These are phyloP conservation scores for Coreius guichenoti DNA, from an alignment of 2,797 vertebrate species.

Conservation along the genomic window DNA sequence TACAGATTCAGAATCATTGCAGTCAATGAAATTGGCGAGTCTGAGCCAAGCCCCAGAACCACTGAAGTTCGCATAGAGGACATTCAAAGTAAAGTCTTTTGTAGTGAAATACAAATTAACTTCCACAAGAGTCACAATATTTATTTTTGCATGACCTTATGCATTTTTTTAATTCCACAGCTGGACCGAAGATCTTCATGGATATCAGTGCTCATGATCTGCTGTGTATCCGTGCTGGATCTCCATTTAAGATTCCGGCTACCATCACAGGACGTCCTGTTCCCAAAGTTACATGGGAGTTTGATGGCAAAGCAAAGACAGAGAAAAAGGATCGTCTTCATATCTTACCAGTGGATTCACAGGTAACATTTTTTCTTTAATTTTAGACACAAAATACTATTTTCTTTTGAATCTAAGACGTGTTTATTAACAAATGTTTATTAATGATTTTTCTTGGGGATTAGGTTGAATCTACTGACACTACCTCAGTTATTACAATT, in stretches of 20 bases:
- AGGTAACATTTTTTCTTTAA: conserved; percentile 76
- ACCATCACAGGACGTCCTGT: conserved; percentile 89
- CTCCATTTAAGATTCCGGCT: conserved; percentile 91
- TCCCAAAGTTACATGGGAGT: conserved; percentile 96
- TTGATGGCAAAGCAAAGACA: conserved; percentile 91
- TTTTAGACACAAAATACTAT: conserved; percentile 35
- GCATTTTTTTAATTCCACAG: conserved; percentile 66
- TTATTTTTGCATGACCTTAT: background rate
- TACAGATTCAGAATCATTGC: conserved; percentile 96
- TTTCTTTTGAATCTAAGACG: conserved; percentile 9
- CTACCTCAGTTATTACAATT: conserved; percentile 84
- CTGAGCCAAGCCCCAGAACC: conserved; percentile 92
- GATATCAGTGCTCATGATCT: conserved; percentile 88
- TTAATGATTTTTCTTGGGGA: conserved; percentile 19
- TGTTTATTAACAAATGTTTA: background rate
- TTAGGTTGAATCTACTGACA: conserved; percentile 91
- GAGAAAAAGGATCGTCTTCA: conserved; percentile 91
- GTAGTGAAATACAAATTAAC: background rate
- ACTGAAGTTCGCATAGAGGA: conserved; percentile 90
- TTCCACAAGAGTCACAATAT: background rate
- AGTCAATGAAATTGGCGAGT: conserved; percentile 95
- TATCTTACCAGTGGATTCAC: conserved; percentile 90
- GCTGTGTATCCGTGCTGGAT: conserved; percentile 85
- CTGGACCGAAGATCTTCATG: conserved; percentile 86
- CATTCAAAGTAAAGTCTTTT: conserved; percentile 83